Evolutionary conservation across 2,113 vertebrate genomes (phyloP).

Genomic region (Eonycteris spelaea): DNA sequence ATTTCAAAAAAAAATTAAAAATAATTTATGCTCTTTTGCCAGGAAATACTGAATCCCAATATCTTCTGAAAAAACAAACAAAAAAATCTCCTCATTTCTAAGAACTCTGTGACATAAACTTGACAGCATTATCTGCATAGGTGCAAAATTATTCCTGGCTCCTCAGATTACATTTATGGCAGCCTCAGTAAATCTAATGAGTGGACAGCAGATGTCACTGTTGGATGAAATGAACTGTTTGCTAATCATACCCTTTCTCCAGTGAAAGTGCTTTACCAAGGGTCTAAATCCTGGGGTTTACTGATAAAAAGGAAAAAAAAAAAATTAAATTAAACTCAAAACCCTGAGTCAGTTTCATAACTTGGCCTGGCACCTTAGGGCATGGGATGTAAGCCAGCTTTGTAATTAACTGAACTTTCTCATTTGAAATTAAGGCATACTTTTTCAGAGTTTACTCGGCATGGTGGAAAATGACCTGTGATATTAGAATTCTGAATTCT

Average conservation of each 20-base stretch:
- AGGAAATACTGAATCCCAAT: neutral
- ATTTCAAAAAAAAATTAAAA: neutral
- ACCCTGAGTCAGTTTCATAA: conserved; percentile 26
- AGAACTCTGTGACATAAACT: neutral
- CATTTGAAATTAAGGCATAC: conserved; percentile 44
- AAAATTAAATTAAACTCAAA: conserved; percentile 35
- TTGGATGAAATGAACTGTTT: conserved; percentile 49
- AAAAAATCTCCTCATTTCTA: neutral
- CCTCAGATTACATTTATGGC: neutral
- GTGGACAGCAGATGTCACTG: conserved; percentile 68
- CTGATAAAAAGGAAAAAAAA: conserved; percentile 28
- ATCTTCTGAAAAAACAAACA: neutral
- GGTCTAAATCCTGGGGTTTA: conserved; percentile 37
- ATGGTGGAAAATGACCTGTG: neutral
- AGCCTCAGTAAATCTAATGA: neutral
- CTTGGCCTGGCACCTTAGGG: neutral
- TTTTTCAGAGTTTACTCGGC: neutral
- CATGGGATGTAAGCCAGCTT: neutral
- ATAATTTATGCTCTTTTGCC: neutral
- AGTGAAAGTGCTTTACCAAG: neutral
- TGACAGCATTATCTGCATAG: neutral
- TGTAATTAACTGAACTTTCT: conserved; percentile 52
- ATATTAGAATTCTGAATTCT: neutral
- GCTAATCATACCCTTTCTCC: neutral
- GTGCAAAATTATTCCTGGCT: neutral